These are phyloP conservation scores for Ondatra zibethicus DNA, from an alignment of 2,113 vertebrate species.

Conservation along the genomic window DNA sequence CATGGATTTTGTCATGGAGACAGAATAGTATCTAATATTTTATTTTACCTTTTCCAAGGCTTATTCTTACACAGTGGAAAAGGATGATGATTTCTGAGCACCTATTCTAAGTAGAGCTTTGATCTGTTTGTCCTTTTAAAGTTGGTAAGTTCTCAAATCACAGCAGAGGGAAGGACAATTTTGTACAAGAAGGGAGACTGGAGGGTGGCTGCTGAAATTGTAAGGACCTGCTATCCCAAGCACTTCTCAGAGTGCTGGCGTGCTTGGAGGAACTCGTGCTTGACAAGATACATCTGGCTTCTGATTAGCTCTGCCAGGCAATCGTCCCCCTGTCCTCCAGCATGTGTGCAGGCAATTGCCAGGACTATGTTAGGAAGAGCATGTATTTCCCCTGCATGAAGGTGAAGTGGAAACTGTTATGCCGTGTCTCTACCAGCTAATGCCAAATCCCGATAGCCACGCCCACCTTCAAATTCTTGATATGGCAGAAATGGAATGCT, in stretches of 20 bases:
- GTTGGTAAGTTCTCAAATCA: neutral
- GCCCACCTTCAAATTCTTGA: neutral
- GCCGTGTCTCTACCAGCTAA: neutral
- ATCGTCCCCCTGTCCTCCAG: conserved; percentile 11
- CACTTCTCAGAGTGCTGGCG: neutral
- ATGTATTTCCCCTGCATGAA: neutral
- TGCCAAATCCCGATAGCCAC: neutral
- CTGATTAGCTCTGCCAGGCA: neutral
- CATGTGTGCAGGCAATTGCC: neutral
- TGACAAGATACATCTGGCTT: conserved; percentile 9
- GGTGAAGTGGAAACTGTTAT: fast-evolving
- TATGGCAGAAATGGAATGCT: neutral
- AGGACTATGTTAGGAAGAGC: neutral
- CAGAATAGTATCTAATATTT: neutral
- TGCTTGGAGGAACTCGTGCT: neutral
- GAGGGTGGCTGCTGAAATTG: neutral
- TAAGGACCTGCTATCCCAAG: neutral
- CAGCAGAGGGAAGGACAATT: neutral
- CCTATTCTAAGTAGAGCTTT: neutral
- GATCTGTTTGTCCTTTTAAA: neutral
- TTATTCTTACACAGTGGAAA: neutral
- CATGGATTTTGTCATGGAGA: neutral
- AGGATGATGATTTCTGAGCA: neutral
- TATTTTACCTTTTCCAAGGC: neutral
- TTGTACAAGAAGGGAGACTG: neutral